Evolutionary conservation across 2,888 invertebrate genomes (phyloP).

Genomic region (Adineta ricciae): DNA sequence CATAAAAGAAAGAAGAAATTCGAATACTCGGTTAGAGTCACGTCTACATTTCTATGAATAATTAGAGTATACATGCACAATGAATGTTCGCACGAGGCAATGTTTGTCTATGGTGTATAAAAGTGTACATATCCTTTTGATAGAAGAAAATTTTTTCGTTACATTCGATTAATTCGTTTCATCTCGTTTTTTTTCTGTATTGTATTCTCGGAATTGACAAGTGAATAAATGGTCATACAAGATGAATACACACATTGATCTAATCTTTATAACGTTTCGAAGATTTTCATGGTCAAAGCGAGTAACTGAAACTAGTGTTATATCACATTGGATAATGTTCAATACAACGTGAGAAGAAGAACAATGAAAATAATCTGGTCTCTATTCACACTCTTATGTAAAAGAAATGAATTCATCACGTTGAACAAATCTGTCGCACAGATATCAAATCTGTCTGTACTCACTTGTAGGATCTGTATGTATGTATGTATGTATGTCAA

Average conservation of each 20-base stretch:
- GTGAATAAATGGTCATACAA: not conserved
- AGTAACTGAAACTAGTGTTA: not conserved
- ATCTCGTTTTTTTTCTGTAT: not conserved
- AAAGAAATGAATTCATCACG: not conserved
- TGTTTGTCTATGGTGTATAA: not conserved
- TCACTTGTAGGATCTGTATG: not conserved
- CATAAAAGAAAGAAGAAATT: not conserved
- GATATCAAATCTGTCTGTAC: too few relatives aligned
- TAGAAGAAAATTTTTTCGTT: not conserved
- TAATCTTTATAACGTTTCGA: not conserved
- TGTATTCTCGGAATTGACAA: not conserved
- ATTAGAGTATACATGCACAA: not conserved
- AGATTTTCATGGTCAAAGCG: not conserved
- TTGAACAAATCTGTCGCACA: not conserved
- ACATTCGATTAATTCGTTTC: not conserved
- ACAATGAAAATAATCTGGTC: not conserved
- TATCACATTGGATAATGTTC: not conserved
- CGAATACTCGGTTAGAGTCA: not conserved
- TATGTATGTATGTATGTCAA: not conserved
- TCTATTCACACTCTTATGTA: not conserved
- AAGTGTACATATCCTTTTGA: not conserved
- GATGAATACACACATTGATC: not conserved
- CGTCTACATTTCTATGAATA: conserved; percentile 11
- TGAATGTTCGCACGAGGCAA: not conserved
- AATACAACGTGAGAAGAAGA: not conserved